Percentiles rank a stretch among this genome's conserved stretches.
These are phyloP conservation scores for Camelus dromedarius DNA, from an alignment of 2,113 vertebrate species.

Conservation along the genomic window DNA sequence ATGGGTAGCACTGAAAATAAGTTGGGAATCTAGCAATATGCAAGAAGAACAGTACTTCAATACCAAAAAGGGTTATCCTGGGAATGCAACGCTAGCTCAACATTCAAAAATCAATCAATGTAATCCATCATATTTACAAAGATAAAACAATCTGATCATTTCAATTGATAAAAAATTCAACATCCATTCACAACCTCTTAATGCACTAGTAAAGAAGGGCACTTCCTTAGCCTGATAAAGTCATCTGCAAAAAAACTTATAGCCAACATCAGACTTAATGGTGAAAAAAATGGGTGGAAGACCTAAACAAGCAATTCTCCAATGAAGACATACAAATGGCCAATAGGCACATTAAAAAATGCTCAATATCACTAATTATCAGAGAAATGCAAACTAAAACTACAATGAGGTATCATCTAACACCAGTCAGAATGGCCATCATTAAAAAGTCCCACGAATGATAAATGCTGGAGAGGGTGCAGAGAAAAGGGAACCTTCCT, in stretches of 20 bases:
- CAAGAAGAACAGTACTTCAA: neutral
- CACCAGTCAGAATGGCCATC: too few species aligned
- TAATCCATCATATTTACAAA: slow-evolving; percentile 20
- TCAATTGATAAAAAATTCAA: neutral
- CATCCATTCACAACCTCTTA: neutral
- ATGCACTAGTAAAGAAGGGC: neutral
- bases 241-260: neutral
- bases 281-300: neutral
- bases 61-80: neutral
- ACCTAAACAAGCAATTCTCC: too few species aligned
- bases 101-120: neutral
- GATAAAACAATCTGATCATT: neutral
- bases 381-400: too few species aligned
- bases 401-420: too few species aligned
- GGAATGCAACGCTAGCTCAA: slow-evolving; percentile 20
- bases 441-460: too few species aligned
- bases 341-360: too few species aligned
- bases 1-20: neutral
- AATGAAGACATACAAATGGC: too few species aligned
- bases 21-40: neutral
- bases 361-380: too few species aligned
- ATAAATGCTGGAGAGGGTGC: too few species aligned
- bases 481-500: too few species aligned
- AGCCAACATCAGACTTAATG: neutral
- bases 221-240: neutral